These are phyloP conservation scores for Leptura quadrifasciata DNA, from an alignment of 2,888 invertebrate species.

Conservation along the genomic window DNA sequence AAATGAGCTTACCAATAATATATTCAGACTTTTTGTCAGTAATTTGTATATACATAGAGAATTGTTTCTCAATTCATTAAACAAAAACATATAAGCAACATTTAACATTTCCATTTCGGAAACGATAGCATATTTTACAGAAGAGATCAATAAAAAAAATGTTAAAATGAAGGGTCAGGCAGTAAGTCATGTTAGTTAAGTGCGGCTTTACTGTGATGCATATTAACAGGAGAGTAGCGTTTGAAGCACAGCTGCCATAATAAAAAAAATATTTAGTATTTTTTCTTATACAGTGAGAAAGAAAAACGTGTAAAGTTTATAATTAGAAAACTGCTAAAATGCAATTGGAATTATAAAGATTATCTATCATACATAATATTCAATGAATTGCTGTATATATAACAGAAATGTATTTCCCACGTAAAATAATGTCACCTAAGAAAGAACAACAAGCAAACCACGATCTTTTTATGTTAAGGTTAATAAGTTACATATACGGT, in stretches of 20 bases:
- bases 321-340: slow-evolving; percentile 3
- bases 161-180: slow-evolving; percentile 29
- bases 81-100: slow-evolving; percentile 29
- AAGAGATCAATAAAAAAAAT: slow-evolving; percentile 33
- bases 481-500: too few relatives aligned
- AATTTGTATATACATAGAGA: slow-evolving; percentile 59
- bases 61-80: slow-evolving; percentile 31
- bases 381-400: too few relatives aligned
- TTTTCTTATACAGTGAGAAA: background rate
- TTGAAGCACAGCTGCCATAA: slow-evolving; percentile 20
- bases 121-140: slow-evolving; percentile 29
- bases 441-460: too few relatives aligned
- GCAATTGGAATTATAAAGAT: background rate
- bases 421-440: too few relatives aligned
- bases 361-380: too few relatives aligned
- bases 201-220: slow-evolving; percentile 27
- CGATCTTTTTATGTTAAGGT: too few relatives aligned
- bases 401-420: too few relatives aligned
- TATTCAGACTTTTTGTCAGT: slow-evolving; percentile 67
- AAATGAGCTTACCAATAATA: slow-evolving; percentile 65
- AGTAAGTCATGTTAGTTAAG: slow-evolving; percentile 40
- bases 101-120: slow-evolving; percentile 28
- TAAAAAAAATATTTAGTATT: background rate
- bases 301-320: slow-evolving; percentile 8
- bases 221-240: slow-evolving; percentile 11